phyloP scores from a whole-genome alignment of 1,140 invertebrate genomes.

The Sipha flava region DNA sequence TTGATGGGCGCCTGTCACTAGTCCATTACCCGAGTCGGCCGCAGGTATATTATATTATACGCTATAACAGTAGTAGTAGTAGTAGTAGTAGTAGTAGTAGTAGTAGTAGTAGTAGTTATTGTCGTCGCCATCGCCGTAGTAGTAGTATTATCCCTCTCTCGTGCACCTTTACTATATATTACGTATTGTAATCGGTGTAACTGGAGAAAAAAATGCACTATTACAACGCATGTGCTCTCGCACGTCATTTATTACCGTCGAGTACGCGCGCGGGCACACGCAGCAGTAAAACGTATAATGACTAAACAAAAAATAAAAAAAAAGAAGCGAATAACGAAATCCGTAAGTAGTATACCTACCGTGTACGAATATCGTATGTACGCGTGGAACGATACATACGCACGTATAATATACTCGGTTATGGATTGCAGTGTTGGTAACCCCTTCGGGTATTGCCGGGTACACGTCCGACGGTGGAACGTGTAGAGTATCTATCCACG shows the following conservation, averaged over 20 bases:
- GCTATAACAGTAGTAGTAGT: background rate
- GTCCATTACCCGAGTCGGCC: conserved; percentile 21
- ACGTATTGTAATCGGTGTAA: background rate
- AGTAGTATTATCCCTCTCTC: too few relatives aligned
- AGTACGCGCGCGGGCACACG: background rate
- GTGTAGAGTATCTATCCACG: too few relatives aligned
- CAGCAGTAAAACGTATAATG: background rate
- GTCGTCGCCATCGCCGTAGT: background rate
- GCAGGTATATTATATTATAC: background rate
- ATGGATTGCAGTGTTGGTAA: background rate
- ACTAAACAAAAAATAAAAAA: background rate
- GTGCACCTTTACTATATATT: too few relatives aligned
- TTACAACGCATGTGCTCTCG: background rate
- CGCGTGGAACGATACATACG: too few relatives aligned
- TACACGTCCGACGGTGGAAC: too few relatives aligned
- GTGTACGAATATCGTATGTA: too few relatives aligned
- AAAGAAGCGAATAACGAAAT: background rate
- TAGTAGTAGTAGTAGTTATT: background rate
- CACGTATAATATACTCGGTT: too few relatives aligned
- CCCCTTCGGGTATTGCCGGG: background rate
- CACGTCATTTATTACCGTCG: background rate
- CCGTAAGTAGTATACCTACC: too few relatives aligned
- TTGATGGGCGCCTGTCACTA: conserved; percentile 30
- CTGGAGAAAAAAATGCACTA: background rate
- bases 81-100: background rate